Evolutionary conservation across 2,797 vertebrate genomes (phyloP).

Genomic region (Coilia nasus): DNA sequence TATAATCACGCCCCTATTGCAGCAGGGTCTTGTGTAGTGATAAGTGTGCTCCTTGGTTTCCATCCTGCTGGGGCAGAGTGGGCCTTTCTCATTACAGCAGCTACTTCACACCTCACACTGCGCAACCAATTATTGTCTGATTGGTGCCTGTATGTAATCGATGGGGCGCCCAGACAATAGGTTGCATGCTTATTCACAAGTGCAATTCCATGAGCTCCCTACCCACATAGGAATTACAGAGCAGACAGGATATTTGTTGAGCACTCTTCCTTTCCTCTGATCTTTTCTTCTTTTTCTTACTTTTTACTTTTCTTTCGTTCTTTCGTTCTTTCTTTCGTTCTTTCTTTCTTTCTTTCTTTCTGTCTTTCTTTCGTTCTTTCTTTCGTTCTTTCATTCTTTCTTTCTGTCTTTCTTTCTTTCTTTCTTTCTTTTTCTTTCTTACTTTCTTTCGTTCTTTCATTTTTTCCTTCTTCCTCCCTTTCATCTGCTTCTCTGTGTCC

Average conservation of each 20-base stretch:
- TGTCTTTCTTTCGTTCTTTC: background rate
- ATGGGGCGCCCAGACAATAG: constrained; percentile 12
- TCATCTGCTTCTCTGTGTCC: too few relatives aligned
- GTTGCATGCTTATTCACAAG: background rate
- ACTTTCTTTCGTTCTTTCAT: background rate
- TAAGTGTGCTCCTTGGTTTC: background rate
- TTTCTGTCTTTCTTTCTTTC: background rate
- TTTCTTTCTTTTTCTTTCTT: background rate
- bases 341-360: background rate
- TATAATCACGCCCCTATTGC: background rate
- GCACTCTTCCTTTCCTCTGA: background rate
- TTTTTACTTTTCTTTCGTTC: background rate
- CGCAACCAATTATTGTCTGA: constrained; percentile 8
- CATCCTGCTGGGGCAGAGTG: constrained; percentile 3
- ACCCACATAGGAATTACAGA: background rate
- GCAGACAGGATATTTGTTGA: background rate
- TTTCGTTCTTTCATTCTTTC: background rate
- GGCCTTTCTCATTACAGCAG: background rate
- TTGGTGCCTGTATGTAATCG: constrained; percentile 21
- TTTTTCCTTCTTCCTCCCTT: background rate
- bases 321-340: background rate
- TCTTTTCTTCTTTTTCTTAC: background rate
- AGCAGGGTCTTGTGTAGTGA: background rate
- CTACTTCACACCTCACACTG: background rate
- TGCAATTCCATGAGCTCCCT: background rate